Base-by-base conservation (phyloP, 2,888 invertebrate species). In the Gandaritis pyraliata region DNA sequence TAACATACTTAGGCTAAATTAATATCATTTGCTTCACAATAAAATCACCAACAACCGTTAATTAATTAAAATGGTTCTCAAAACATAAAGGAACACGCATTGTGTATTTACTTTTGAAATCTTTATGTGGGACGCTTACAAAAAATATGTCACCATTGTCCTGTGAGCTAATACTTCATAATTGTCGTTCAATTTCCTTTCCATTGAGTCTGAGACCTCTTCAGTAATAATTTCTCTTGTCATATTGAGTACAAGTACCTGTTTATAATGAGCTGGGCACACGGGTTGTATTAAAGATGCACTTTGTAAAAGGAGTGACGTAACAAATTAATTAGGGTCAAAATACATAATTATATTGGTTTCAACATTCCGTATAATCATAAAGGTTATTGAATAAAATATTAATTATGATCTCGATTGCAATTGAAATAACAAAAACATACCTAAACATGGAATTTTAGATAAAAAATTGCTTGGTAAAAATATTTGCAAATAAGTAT, bases 131-230 rank as follows among this genome's bases (percentile, higher is more conserved):
- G 80, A 81, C 75, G 74, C 71, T 69, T 65, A 81, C 79, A 85
- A 87, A 88, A 88, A 87, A 83, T 80, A 75, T 85, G 85, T 83
- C 86, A 77, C 84, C 83, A 85, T 87, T 87, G 86, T 88, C 78
- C 77, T 77, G 71, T 71, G 72, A 74, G 78, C 81, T 82, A 86
- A 84, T 86, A 81, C 83, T 76, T 86, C 83, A 84, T 87, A 88
- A 87, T 87, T 87, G 87, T 87, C 80, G 82, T 84, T 79, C 84
- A 84, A 86, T 88, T 90, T 90, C 86, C 88, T 89, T 83, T 85
- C 80, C 82, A 87, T 88, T 89, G 82, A 85, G 74, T 66, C 65
- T 43, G 59, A 62, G 72, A 70, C 73, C 62, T 69, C 70, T 79
- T 81, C 78, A 83, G 78, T 79, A 81, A 86, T 85, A 84, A 86